phyloP scores from a whole-genome alignment of 1,140 invertebrate genomes.

The Agrypnia vestita region DNA sequence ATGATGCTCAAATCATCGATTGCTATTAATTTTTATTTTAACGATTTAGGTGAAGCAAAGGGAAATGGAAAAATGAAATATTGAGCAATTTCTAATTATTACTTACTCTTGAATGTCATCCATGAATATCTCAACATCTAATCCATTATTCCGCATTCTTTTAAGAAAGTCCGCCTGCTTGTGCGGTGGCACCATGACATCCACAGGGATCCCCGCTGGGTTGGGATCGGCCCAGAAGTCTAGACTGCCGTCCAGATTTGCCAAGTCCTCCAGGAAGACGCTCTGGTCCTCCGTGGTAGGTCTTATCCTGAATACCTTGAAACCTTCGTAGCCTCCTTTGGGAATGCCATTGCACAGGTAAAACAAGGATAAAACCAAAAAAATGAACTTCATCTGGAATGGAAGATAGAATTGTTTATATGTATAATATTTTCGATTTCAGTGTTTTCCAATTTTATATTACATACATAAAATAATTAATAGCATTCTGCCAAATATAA shows the following conservation, averaged over 20 bases:
- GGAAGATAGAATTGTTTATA: neutral
- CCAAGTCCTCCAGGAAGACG: slow-evolving; percentile 30
- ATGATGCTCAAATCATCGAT: too few relatives aligned
- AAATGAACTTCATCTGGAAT: slow-evolving; percentile 30
- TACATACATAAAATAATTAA: too few relatives aligned
- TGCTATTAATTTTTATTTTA: too few relatives aligned
- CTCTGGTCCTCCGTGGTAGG: slow-evolving; percentile 44
- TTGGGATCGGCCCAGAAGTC: slow-evolving; percentile 59
- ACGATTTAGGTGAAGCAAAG: too few relatives aligned
- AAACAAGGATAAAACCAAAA: slow-evolving; percentile 7
- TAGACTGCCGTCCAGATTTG: slow-evolving; percentile 20
- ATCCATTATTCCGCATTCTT: slow-evolving; percentile 22
- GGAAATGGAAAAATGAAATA: neutral
- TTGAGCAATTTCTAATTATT: neutral
- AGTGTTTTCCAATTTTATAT: too few relatives aligned
- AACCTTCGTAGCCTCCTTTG: slow-evolving; percentile 31
- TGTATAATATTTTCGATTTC: too few relatives aligned
- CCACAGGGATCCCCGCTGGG: slow-evolving; percentile 63
- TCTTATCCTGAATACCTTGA: slow-evolving; percentile 43
- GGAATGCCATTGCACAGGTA: slow-evolving; percentile 1
- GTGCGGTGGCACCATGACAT: slow-evolving; percentile 55
- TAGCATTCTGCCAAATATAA: too few relatives aligned
- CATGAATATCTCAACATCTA: slow-evolving; percentile 40
- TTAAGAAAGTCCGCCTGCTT: slow-evolving; percentile 33
- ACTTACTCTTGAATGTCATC: slow-evolving; percentile 52